phyloP scores from a whole-genome alignment of 2,797 vertebrate genomes.

The Oreortyx pictus region DNA sequence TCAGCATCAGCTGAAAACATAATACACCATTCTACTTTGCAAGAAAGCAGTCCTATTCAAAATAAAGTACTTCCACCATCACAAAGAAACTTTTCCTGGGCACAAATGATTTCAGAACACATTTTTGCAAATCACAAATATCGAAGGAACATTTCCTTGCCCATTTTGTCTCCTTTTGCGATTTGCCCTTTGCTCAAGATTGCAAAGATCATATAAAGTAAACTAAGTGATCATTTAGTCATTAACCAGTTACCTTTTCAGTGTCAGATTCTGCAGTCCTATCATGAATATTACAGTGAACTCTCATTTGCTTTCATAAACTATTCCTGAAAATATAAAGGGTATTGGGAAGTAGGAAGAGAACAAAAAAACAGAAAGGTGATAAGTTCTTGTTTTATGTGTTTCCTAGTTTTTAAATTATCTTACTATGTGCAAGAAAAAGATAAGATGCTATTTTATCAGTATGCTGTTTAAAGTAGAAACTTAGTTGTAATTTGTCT shows the following conservation, averaged over 20 bases:
- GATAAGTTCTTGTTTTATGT: neutral
- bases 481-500: neutral
- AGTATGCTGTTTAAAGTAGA: neutral
- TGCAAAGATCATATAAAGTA: neutral
- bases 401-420: neutral
- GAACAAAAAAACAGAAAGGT: neutral
- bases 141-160: neutral
- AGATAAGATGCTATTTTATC: neutral
- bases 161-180: neutral
- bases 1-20: neutral
- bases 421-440: accelerated
- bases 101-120: neutral
- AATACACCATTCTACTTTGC: neutral
- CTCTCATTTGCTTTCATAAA: neutral
- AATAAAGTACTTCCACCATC: no score
- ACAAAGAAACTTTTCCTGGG: neutral
- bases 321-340: neutral
- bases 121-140: neutral
- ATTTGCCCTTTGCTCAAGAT: neutral
- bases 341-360: neutral
- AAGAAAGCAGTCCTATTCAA: neutral
- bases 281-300: neutral
- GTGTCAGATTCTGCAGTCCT: neutral
- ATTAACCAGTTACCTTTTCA: neutral
- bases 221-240: neutral